Evolutionary conservation across 2,888 invertebrate species (phyloP).

Genomic region (Eulithis testata): DNA sequence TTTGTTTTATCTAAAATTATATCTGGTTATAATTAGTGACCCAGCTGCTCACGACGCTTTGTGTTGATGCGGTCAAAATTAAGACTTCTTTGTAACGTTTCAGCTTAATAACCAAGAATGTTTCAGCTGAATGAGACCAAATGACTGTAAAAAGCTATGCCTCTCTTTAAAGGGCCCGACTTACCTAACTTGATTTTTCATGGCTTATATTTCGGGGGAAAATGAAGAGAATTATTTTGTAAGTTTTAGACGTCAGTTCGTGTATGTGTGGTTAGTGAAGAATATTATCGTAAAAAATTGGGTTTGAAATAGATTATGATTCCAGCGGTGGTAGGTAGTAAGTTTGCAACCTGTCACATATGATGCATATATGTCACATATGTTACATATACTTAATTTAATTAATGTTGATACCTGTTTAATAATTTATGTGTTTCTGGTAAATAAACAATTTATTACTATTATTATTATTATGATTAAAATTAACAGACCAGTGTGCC

Average conservation of each 20-base stretch:
- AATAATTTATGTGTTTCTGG: no score
- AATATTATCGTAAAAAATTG: no score
- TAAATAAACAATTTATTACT: no score
- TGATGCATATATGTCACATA: no score
- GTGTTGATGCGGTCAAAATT: constrained; percentile 26
- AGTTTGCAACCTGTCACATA: no score
- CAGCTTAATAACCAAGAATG: constrained; percentile 26
- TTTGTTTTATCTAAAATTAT: neutral
- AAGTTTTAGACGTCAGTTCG: neutral
- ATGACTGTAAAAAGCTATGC: constrained; percentile 26
- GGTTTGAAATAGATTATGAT: no score
- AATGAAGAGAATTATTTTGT: constrained; percentile 1
- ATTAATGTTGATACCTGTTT: no score
- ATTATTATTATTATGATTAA: no score
- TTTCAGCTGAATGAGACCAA: constrained; percentile 21
- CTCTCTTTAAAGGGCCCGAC: constrained; percentile 14
- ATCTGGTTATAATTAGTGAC: neutral
- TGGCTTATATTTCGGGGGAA: constrained; percentile 7
- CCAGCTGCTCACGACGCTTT: neutral
- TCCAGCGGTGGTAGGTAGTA: no score
- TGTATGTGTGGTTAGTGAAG: neutral
- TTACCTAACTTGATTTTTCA: constrained; percentile 15
- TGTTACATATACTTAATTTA: no score
- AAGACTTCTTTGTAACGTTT: constrained; percentile 30
- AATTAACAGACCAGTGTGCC: no score